Base-by-base conservation (phyloP, 2,113 vertebrate genomes). In the Lagopus muta region DNA sequence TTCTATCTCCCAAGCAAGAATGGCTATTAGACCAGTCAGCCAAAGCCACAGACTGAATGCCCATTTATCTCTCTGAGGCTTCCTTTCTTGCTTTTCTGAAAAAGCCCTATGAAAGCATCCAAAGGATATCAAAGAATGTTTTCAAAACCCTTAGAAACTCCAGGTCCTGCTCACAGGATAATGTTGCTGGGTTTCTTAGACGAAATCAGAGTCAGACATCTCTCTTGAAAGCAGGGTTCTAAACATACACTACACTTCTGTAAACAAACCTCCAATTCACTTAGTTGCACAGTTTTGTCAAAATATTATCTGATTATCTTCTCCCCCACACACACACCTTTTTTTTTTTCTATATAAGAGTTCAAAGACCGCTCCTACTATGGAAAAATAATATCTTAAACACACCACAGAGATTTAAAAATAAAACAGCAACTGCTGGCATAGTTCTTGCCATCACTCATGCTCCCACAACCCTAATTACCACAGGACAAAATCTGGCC, bases 381-480 rank as follows among this genome's bases (percentile, higher is more conserved):
- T 1, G 21, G 70, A 57, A 82, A 85, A 79, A 81, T 34, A 47
- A 65, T 8, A 4, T 24, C 70, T 69, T 22, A 76, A 87, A n/a
- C 47, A 62, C 36, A 42, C 18, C 36, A 74, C 18, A 58, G 27
- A 64, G 42, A 74, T 89, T 83, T 58, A 62, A 87, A 88, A 87
- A 36, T 45, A 82, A 95, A 93, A 91, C 40, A 36, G 60, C 82
- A 94, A 66, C 76, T 13, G 0, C 40, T 42, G 64, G 16, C 28
- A 74, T 45, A 80, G 42, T 54, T 89, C 40, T 70, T 62, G 45
- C 76, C 58, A n/a, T 92, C 58, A 36, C 43, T 89, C 82, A 69
- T 16, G 85, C 27, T 85, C 82, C 76, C 58, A 88, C 58, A 83
- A 94, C 89, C 92, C 92, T 91, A 91, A 95, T 82, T 88, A 95